These are phyloP conservation scores for Ormyrus pomaceus DNA, from an alignment of 2,888 invertebrate genomes.

Conservation along the genomic window DNA sequence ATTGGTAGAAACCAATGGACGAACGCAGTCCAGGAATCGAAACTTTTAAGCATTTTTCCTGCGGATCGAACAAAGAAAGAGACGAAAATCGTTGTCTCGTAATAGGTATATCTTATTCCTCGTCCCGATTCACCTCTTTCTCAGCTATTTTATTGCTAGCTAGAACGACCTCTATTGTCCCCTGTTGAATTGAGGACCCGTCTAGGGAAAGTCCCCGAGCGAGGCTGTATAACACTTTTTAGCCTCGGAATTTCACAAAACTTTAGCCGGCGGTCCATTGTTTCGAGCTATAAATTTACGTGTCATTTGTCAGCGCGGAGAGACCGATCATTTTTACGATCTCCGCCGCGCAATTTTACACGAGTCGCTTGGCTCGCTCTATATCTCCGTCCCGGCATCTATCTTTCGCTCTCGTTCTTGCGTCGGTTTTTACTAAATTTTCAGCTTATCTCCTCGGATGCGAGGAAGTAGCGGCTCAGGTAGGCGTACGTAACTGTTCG, in stretches of 20 bases:
- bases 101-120: not conserved
- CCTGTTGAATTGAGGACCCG: not conserved
- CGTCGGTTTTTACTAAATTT: not conserved
- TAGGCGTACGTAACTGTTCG: not conserved
- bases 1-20: too few relatives aligned
- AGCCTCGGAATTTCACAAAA: conserved; percentile 14
- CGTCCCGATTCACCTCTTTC: conserved; percentile 14
- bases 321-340: conserved; percentile 25
- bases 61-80: too few relatives aligned
- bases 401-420: not conserved
- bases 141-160: conserved; percentile 14
- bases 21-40: too few relatives aligned
- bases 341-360: conserved; percentile 1
- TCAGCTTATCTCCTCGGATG: not conserved
- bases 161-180: conserved; percentile 1
- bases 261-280: conserved; percentile 24
- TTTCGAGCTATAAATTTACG: conserved; percentile 30
- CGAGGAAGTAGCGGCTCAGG: not conserved
- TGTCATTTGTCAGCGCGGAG: conserved; percentile 6
- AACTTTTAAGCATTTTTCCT: too few relatives aligned
- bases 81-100: too few relatives aligned
- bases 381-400: not conserved
- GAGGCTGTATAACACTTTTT: conserved; percentile 5
- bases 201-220: not conserved
- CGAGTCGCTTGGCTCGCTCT: not conserved